Evolutionary conservation across 2,113 vertebrate species (phyloP).

Genomic region (Acanthochromis polyacanthus): DNA sequence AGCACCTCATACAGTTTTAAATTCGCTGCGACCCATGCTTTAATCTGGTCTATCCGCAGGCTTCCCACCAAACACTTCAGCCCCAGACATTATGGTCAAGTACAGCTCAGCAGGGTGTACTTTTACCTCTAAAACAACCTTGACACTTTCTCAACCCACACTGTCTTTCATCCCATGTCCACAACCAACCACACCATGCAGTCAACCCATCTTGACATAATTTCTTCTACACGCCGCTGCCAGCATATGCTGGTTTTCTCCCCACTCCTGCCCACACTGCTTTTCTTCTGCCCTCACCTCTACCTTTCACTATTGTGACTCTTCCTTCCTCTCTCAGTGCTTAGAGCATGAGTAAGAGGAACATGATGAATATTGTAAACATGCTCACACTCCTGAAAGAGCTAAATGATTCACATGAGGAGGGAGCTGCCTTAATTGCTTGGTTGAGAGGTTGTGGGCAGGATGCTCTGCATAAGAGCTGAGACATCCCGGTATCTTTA

Average conservation of each 20-base stretch:
- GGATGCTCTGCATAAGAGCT: conserved; percentile 31
- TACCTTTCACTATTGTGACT: conserved; percentile 32
- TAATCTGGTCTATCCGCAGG: conserved; percentile 20
- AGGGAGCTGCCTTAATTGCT: conserved; percentile 53
- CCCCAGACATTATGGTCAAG: conserved; percentile 27
- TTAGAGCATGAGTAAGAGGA: conserved; percentile 30
- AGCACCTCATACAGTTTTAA: conserved; percentile 10
- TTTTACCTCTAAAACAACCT: conserved; percentile 59
- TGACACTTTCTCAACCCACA: conserved; percentile 44
- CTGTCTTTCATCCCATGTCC: conserved; percentile 52
- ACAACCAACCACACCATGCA: conserved; percentile 33
- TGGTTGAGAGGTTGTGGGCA: conserved; percentile 41
- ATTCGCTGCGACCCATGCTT: conserved; percentile 17
- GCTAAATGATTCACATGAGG: conserved; percentile 52
- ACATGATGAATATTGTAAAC: conserved; percentile 59
- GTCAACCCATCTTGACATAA: conserved; percentile 12
- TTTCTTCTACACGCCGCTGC: conserved; percentile 29
- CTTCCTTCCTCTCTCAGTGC: neutral
- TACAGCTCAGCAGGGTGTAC: conserved; percentile 35
- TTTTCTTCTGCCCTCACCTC: conserved; percentile 17
- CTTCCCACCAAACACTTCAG: conserved; percentile 29
- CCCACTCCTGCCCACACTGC: conserved; percentile 1
- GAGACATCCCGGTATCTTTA: conserved; percentile 19
- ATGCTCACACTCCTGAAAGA: conserved; percentile 42
- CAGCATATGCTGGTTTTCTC: conserved; percentile 24